Percentiles rank a stretch among this genome's conserved stretches.
Evolutionary conservation across 2,888 invertebrate species (phyloP).

Genomic region (Diplazon laetatorius): DNA sequence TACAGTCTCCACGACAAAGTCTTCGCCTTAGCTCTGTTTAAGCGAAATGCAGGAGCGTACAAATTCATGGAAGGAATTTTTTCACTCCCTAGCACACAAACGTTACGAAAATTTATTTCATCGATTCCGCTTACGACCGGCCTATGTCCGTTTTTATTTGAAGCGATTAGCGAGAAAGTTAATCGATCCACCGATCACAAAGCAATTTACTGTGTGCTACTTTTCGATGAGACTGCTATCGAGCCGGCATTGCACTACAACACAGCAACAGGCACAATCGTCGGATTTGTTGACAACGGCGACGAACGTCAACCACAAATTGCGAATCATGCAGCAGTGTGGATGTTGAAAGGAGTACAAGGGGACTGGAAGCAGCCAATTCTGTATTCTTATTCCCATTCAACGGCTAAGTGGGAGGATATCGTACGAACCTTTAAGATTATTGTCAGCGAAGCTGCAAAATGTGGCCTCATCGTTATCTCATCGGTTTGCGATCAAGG

Average conservation of each 20-base stretch:
- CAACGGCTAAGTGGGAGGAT: constrained; percentile 18
- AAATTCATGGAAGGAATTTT: constrained; percentile 9
- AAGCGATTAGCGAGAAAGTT: constrained; percentile 12
- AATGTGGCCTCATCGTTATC: background rate
- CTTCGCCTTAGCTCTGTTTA: background rate
- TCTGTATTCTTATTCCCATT: constrained; percentile 13
- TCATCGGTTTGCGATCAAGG: constrained; percentile 26
- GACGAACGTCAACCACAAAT: constrained; percentile 7
- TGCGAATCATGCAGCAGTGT: constrained; percentile 28
- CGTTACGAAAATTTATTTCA: constrained; percentile 13
- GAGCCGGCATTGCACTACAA: constrained; percentile 6
- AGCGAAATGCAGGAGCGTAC: constrained; percentile 15
- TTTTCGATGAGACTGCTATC: constrained; percentile 18
- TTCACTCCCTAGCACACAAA: constrained; percentile 2
- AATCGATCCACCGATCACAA: constrained; percentile 1
- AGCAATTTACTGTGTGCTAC: background rate
- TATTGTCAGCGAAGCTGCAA: constrained; percentile 6
- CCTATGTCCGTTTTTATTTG: constrained; percentile 3
- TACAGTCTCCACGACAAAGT: background rate
- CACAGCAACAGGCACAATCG: background rate
- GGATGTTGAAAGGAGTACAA: constrained; percentile 28
- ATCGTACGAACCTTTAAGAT: constrained; percentile 14
- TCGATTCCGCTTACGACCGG: constrained; percentile 16
- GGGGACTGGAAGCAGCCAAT: constrained; percentile 32
- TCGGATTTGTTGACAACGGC: constrained; percentile 24